phyloP scores from a whole-genome alignment of 2,888 invertebrate species.

The Odontomyia ornata region DNA sequence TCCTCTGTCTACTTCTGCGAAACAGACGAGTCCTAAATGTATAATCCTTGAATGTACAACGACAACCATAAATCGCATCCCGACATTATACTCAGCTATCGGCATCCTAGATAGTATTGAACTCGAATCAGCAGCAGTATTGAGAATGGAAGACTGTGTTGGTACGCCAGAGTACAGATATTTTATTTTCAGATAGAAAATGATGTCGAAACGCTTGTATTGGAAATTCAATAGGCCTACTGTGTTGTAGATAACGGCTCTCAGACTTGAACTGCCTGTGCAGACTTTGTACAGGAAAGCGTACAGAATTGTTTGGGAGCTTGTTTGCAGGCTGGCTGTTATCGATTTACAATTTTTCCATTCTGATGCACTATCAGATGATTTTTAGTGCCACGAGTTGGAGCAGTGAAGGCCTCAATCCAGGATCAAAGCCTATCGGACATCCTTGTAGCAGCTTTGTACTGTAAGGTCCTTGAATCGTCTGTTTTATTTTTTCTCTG shows the following conservation, averaged over 20 bases:
- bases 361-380: conserved; percentile 40
- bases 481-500: neutral
- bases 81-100: neutral
- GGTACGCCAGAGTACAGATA: conserved; percentile 13
- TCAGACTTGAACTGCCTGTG: neutral
- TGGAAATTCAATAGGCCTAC: conserved; percentile 21
- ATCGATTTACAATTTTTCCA: conserved; percentile 45
- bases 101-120: neutral
- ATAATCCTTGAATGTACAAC: neutral
- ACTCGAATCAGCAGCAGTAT: neutral
- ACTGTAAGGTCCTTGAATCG: conserved; percentile 7
- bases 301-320: neutral
- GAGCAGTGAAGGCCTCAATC: neutral
- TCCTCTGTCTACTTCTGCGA: neutral
- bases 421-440: neutral
- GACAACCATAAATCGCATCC: neutral
- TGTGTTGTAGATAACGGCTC: neutral
- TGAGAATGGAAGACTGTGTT: neutral
- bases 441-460: neutral
- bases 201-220: conserved; percentile 36
- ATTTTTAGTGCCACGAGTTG: conserved; percentile 21
- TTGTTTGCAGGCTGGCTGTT: conserved; percentile 27
- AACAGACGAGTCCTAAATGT: neutral
- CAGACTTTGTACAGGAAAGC: neutral
- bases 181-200: conserved; percentile 40